Evolutionary conservation across 1,140 invertebrate species (phyloP).

Genomic region (Liolophura sinensis): DNA sequence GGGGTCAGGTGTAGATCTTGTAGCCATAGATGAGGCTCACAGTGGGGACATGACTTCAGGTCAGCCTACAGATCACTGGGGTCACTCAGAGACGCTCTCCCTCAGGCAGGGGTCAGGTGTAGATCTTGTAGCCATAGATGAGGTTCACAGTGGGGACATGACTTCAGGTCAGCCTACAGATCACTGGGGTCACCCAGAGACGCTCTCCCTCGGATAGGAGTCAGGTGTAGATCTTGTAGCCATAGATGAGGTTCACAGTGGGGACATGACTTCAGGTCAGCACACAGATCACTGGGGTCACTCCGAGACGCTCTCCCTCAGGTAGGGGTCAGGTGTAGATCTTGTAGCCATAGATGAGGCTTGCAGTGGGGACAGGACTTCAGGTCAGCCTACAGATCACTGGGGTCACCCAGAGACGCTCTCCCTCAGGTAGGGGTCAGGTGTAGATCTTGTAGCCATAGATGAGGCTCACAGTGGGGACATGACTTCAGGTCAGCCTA

Average conservation of each 20-base stretch:
- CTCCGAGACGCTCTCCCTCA: too few species aligned
- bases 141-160: constrained; percentile 89
- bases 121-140: neutral
- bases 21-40: constrained; percentile 95
- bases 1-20: constrained; percentile 49
- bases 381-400: constrained; percentile 80
- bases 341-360: constrained; percentile 91
- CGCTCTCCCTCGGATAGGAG: constrained; percentile 51
- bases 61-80: constrained; percentile 85
- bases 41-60: constrained; percentile 95
- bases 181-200: constrained; percentile 77
- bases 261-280: too few species aligned
- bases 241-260: too few species aligned
- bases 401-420: constrained; percentile 74
- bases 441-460: constrained; percentile 73
- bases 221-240: too few species aligned
- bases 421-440: constrained; percentile 44
- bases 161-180: constrained; percentile 88
- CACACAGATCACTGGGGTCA: too few species aligned
- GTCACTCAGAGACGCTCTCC: constrained; percentile 68
- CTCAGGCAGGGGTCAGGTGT: constrained; percentile 27
- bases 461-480: constrained; percentile 97
- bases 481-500: constrained; percentile 92
- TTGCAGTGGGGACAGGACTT: constrained; percentile 98
- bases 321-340: constrained; percentile 51